Evolutionary conservation across 1,140 invertebrate species (phyloP), one percentile per base, ranked within the genome.

Genomic region (Glossosoma conforme): DNA sequence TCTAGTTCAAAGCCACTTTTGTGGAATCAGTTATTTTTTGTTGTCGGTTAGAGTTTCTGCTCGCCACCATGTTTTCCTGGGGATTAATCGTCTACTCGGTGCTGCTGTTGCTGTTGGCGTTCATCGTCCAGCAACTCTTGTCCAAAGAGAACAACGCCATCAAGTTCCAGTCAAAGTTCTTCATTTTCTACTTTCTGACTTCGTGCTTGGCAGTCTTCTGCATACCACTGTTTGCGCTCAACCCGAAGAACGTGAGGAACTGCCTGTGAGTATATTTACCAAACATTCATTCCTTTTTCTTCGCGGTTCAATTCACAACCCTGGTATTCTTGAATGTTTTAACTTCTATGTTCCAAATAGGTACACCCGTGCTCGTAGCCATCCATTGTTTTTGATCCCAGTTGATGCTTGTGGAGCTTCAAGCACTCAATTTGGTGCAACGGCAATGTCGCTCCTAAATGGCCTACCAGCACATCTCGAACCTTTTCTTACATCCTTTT

Each of bases 111-210:
- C 38, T 69, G 30, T 60, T 66, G 22, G 68, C 70, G 2, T 74
- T 70, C 49, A 60, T 74, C 48, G 60, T 75, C 40, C 72, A 72
- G 58, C 64, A 73, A 64, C 56, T 75, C 22, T 65, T 75, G 54
- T 74, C 72, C 13, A 69, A 72, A 56, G 70, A 67, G 14, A 66
- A 70, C 28, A 75, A 75, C 62, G 65, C 66, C 50, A 62, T 74
- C 19, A 75, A 75, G 48, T 75, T 72, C 56, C 67, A 75, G 56
- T 71, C 67, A 13, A 75, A 75, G 63, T 75, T 75, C 58, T 62
- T 75, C n/a, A 60, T 72, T 15, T 75, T 72, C 58, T 74, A 71
- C 46, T 64, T 75, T 42, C 65, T 65, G 60, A 61, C 69, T 19
- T 74, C 70, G 10, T 51, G 69, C 45, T 62, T 67, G 40, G 61